Evolutionary conservation across 2,888 invertebrate species (phyloP), one percentile per base, ranked within the genome.

Genomic region (Tromatobia lineatoria): DNA sequence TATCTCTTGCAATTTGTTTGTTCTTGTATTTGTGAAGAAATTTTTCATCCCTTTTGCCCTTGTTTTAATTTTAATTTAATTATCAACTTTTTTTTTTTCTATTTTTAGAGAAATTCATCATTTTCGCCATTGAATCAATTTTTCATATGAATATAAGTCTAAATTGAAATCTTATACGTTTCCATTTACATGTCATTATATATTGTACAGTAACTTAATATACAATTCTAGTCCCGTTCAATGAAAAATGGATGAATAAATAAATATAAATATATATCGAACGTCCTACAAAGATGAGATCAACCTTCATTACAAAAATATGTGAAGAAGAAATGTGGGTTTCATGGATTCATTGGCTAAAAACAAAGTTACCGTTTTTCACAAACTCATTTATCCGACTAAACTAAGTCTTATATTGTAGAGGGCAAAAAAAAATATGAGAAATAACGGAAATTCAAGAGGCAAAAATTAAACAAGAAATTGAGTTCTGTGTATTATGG

Each of bases 381-480:
- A 25, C 25, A 57, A 57, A 57, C 57, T 57, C 15, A 57, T 57
- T 25, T 57, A 13, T 54, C 20, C 54, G 25, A 25, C 25, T 57
- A 25, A 57, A 57, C 57, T 25, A 15, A 57, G 25, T 13, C 13
- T 57, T 57, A 61, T 61, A 61, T 29, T 38, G 18, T 61, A 18
- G 29, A 38, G 38, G 0, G 38, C 34, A 61, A 38, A 38, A 61
- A 25, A 38, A 13, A 10, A 34, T 38, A 18, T 38, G 7, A 10
- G 3, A 34, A 34, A 18, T 61, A 38, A 38, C 38, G 38, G 61
- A 38, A 61, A 18, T 61, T 29, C 7, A 13, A 42, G 10, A 23
- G 66, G 11, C 45, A 66, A 42, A 42, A 25, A 20, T 38, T 38
- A 59, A 57, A 34, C n/a, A 42, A 67, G 45, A 76, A 69, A 57